Percentiles rank a stretch among this genome's conserved stretches.
Evolutionary conservation across 2,888 invertebrate genomes (phyloP).

Genomic region (Glomeris marginata): DNA sequence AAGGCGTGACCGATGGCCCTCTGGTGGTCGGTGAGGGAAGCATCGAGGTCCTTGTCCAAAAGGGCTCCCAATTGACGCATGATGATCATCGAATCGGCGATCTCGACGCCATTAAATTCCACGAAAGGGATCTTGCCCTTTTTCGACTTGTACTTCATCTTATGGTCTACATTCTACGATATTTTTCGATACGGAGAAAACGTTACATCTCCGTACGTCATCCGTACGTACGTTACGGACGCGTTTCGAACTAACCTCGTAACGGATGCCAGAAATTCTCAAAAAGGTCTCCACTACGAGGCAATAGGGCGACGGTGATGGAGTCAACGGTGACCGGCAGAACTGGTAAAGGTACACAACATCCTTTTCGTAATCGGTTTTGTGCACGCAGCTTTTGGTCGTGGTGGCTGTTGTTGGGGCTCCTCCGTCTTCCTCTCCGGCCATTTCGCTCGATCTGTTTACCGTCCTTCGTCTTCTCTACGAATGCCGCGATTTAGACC

Average conservation of each 20-base stretch:
- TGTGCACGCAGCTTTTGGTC: no score
- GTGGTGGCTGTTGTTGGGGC: constrained; percentile 29
- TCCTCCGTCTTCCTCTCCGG: neutral
- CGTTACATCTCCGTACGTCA: no score
- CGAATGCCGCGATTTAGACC: no score
- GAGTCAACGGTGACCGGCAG: constrained; percentile 72
- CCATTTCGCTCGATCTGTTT: no score
- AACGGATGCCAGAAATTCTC: constrained; percentile 75
- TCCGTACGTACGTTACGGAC: no score
- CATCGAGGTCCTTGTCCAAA: constrained; percentile 69
- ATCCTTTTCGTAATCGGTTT: constrained; percentile 78
- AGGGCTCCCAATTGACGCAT: constrained; percentile 71
- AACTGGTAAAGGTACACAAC: constrained; percentile 88
- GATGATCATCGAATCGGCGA: constrained; percentile 80
- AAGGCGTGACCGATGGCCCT: constrained; percentile 78
- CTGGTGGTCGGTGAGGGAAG: constrained; percentile 65
- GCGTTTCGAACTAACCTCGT: constrained; percentile 60
- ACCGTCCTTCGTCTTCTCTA: no score
- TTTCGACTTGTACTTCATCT: constrained; percentile 82
- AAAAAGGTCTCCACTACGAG: constrained; percentile 94
- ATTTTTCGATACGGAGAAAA: no score
- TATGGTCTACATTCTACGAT: constrained; percentile 93
- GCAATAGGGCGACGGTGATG: constrained; percentile 82
- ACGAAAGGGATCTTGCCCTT: constrained; percentile 90
- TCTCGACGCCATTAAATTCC: constrained; percentile 86